phyloP scores from a whole-genome alignment of 2,113 vertebrate genomes.

The Cinclus cinclus region DNA sequence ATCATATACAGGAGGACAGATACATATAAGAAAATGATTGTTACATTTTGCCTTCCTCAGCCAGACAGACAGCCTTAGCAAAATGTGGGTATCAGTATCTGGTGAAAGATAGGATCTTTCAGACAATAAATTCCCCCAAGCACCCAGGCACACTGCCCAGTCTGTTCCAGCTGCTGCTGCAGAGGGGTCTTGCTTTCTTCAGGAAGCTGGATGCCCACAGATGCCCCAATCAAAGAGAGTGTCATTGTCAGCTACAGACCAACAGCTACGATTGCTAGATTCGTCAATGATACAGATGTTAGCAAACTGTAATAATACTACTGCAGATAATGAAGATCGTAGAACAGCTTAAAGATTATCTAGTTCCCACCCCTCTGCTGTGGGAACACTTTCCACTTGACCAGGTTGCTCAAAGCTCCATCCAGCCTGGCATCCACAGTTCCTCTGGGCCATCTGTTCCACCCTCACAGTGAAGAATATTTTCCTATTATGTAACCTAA shows the following conservation, averaged over 20 bases:
- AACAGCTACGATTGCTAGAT: not conserved
- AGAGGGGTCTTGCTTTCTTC: not conserved
- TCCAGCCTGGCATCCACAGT: not conserved
- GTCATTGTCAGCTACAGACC: not conserved
- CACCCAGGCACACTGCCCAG: not conserved
- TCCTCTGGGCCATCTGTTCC: not conserved
- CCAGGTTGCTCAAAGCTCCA: not conserved
- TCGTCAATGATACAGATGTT: not conserved
- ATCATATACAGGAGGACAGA: not conserved
- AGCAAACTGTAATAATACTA: not conserved
- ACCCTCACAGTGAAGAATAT: not conserved
- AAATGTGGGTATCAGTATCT: not conserved
- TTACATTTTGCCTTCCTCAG: not conserved
- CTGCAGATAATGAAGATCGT: not conserved
- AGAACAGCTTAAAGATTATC: not conserved
- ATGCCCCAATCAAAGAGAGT: not conserved
- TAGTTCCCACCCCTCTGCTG: not conserved
- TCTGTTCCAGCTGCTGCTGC: not conserved
- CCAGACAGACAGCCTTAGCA: not conserved
- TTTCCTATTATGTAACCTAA: not conserved
- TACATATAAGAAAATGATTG: not conserved
- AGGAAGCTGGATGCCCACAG: not conserved
- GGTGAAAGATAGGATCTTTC: not conserved
- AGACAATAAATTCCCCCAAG: rapidly evolving
- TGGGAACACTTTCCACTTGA: not conserved